These are phyloP conservation scores for Otus sunia DNA, from an alignment of 2,113 vertebrate genomes.

Conservation along the genomic window DNA sequence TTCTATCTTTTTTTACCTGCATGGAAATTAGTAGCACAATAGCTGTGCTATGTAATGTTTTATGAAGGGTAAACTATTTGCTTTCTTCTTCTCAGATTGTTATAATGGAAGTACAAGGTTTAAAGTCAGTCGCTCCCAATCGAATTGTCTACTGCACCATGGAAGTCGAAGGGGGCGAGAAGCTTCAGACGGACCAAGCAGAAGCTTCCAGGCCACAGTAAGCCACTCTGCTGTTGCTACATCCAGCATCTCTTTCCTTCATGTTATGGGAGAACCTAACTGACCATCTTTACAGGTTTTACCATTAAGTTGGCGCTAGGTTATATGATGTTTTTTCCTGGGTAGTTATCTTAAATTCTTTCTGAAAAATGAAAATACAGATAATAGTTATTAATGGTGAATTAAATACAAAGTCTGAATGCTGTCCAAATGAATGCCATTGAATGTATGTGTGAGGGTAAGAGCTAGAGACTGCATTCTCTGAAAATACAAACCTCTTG, in stretches of 20 bases:
- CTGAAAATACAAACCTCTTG: neutral
- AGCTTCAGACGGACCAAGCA: constrained; percentile 97
- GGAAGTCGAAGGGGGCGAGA: constrained; percentile 97
- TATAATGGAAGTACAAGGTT: constrained; percentile 93
- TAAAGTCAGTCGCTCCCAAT: constrained; percentile 92
- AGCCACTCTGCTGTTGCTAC: constrained; percentile 51
- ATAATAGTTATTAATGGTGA: neutral
- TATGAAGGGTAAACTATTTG: neutral
- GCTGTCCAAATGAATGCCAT: neutral
- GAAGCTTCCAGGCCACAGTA: constrained; percentile 97
- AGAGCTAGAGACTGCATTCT: neutral
- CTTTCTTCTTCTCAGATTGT: constrained; percentile 82
- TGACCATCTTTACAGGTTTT: neutral
- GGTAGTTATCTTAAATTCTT: neutral
- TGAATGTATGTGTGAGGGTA: neutral
- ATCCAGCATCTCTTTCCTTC: neutral
- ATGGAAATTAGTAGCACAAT: neutral
- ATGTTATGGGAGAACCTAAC: neutral
- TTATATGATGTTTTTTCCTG: neutral
- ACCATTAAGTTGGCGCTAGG: neutral
- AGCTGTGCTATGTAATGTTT: neutral
- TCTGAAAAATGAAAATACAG: neutral
- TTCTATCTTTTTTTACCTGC: accelerated
- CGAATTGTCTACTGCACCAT: constrained; percentile 98
- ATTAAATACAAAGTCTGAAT: neutral